Evolutionary conservation across 2,888 invertebrate genomes (phyloP).

Genomic region (Dione juno): DNA sequence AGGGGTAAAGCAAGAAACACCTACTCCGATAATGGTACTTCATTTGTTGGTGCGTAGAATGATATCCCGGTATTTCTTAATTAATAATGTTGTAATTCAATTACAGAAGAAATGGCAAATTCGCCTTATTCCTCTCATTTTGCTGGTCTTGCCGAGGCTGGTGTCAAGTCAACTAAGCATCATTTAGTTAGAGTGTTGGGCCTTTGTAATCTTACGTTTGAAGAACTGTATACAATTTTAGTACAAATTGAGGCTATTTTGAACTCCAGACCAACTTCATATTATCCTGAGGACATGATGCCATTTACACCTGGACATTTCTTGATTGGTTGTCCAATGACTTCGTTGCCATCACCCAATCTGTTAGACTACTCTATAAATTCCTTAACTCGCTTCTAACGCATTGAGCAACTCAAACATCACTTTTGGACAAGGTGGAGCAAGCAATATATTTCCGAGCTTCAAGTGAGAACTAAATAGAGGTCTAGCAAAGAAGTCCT

Average conservation of each 20-base stretch:
- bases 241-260: not conserved
- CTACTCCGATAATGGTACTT: constrained; percentile 47
- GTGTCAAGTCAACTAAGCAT: constrained; percentile 30
- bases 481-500: too few relatives aligned
- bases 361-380: not conserved
- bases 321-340: not conserved
- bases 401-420: not conserved
- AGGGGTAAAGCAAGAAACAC: constrained; percentile 34
- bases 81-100: constrained; percentile 27
- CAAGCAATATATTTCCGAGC: not conserved
- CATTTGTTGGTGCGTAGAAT: constrained; percentile 47
- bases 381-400: not conserved
- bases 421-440: not conserved
- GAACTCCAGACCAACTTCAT: not conserved
- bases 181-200: constrained; percentile 31
- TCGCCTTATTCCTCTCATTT: constrained; percentile 29
- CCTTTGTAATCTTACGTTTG: constrained; percentile 27
- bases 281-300: not conserved
- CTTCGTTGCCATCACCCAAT: not conserved
- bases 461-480: not conserved
- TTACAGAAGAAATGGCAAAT: constrained; percentile 26
- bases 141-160: constrained; percentile 27
- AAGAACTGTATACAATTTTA: constrained; percentile 1
- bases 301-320: not conserved
- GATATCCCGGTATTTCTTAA: constrained; percentile 42